Percentiles rank a stretch among this genome's conserved stretches.
Evolutionary conservation across 2,113 vertebrate genomes (phyloP).

Genomic region (Coracopsis vasa): DNA sequence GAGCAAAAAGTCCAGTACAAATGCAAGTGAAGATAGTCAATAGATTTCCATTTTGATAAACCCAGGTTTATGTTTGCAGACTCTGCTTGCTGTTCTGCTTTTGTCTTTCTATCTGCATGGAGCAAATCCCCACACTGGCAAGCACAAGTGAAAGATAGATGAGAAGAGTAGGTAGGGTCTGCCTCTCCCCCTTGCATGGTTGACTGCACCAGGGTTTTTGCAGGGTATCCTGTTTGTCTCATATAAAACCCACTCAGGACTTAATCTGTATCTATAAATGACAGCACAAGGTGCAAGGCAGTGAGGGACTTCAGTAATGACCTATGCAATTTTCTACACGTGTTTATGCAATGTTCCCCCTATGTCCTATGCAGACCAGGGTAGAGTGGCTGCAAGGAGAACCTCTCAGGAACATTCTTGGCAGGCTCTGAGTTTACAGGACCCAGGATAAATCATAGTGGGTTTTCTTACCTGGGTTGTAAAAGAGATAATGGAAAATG

Average conservation of each 20-base stretch:
- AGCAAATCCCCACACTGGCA: not conserved
- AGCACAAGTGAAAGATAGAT: not conserved
- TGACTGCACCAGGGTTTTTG: not conserved
- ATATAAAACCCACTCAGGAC: not conserved
- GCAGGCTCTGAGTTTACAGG: not conserved
- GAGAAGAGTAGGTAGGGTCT: not conserved
- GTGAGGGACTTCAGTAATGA: not conserved
- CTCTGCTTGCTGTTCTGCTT: not conserved
- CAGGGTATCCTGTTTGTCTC: not conserved
- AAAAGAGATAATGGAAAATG: not conserved
- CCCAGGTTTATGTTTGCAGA: not conserved
- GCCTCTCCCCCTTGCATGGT: not conserved
- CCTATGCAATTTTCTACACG: not conserved
- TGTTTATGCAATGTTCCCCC: not conserved
- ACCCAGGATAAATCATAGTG: not conserved
- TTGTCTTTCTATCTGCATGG: not conserved
- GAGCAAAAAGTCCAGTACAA: not conserved
- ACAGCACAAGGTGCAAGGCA: not conserved
- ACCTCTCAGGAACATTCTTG: not conserved
- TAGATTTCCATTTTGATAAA: not conserved
- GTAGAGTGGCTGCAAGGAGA: not conserved
- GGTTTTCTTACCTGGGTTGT: not conserved
- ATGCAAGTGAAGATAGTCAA: not conserved
- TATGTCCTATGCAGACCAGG: not conserved
- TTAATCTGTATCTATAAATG: not conserved